Conservation (phyloP, 2,797 vertebrate species). For the Megaceryle alcyon region DNA sequence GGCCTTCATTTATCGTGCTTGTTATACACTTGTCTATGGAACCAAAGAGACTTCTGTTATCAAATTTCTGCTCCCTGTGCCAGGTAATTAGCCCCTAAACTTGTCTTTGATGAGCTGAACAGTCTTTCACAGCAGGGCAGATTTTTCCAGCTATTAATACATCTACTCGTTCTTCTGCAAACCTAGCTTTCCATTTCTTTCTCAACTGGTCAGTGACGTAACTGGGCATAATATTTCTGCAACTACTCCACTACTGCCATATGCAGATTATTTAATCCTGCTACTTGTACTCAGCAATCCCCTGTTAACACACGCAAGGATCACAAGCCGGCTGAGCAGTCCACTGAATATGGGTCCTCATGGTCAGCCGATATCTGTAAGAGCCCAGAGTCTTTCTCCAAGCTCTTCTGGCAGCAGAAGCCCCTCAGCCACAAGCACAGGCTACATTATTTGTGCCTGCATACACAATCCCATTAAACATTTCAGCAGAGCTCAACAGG, state of each 20-base stretch:
- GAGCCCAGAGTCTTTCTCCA: background rate
- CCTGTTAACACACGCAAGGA: background rate
- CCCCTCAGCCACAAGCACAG: background rate
- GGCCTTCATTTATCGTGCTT: background rate
- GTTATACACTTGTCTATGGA: background rate
- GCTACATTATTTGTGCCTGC: background rate
- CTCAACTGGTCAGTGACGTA: background rate
- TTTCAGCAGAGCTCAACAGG: background rate
- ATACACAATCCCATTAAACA: background rate
- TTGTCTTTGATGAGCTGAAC: constrained; percentile 5
- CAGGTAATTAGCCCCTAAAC: background rate
- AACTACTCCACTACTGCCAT: background rate
- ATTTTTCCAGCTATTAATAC: background rate
- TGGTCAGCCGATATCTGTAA: background rate
- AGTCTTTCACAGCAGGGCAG: background rate
- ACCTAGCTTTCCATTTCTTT: background rate
- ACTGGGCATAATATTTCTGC: background rate
- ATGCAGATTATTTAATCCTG: background rate
- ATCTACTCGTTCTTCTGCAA: background rate
- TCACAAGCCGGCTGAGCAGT: background rate
- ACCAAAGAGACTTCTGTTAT: background rate
- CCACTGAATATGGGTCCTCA: background rate
- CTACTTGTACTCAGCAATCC: background rate
- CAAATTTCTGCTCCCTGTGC: background rate
- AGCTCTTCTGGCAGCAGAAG: background rate